These are phyloP conservation scores for Ornithorhynchus anatinus DNA, from an alignment of 2,113 vertebrate genomes.

Conservation along the genomic window DNA sequence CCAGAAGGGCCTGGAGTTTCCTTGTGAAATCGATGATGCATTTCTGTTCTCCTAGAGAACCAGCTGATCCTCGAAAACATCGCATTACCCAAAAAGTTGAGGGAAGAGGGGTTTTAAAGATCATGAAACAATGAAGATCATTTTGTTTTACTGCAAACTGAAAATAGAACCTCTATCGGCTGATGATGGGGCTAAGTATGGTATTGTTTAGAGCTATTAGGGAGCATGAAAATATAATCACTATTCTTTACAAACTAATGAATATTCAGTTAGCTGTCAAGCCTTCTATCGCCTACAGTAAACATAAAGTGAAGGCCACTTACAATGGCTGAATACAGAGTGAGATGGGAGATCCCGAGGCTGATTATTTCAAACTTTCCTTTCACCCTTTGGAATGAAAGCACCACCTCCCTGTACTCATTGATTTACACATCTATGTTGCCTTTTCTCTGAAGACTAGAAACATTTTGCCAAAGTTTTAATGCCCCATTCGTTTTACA, in stretches of 20 bases:
- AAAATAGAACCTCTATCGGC: background rate
- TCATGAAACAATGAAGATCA: background rate
- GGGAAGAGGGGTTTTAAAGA: slow-evolving; percentile 9
- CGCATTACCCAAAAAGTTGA: background rate
- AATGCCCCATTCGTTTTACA: too few relatives aligned
- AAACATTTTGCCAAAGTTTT: too few relatives aligned
- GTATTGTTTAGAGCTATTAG: background rate
- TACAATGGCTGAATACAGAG: background rate
- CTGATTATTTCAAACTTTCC: background rate
- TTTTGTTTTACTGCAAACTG: background rate
- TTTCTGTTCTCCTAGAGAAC: background rate
- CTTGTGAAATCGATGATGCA: background rate
- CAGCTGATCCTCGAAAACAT: background rate
- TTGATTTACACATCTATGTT: background rate
- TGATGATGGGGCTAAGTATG: background rate
- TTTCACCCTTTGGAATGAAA: too few relatives aligned
- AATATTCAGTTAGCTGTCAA: background rate
- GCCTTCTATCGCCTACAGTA: background rate
- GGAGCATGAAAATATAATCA: background rate
- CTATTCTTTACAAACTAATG: background rate
- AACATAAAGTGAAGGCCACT: background rate
- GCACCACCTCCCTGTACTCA: too few relatives aligned
- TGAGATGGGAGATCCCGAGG: background rate
- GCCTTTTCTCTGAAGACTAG: background rate
- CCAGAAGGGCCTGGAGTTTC: background rate